Base-by-base conservation (phyloP, 2,888 invertebrate genomes). In the Caenorhabditis angaria region DNA sequence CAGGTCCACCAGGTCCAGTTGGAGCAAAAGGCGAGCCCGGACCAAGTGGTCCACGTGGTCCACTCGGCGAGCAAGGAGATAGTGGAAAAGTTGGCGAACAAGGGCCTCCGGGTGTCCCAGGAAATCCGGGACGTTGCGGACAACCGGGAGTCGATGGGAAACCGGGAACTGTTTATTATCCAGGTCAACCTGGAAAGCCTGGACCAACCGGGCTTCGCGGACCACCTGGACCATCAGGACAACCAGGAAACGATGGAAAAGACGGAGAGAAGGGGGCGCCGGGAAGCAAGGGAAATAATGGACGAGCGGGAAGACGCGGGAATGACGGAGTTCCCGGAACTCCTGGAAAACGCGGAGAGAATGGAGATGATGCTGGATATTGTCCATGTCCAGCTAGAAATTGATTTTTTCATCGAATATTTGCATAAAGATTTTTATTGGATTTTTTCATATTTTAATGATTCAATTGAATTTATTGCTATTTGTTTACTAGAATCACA, bases 1-100 rank as follows among this genome's bases (percentile, higher is more conserved):
- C 76, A 50, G 83, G 83, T 76, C 80, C 80, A 24, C 76, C 83
- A 10, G 83, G 83, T 68, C 70, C 70, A 29, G 62, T 70, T 12
- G 79, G 85, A 53, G 72, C 76, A 50, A 72, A 73, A 28, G 85
- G 85, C 63, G 78, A 77, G 10, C 76, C 80, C 18, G 84, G 84
- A 61, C 50, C 75, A 25, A 29, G 58, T 20, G 83, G 83, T 63
- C 76, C 69, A 51, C 76, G 75, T n/a, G 84, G 84, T 50, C 63
- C 71, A 27, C 67, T 78, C 3, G 84, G 84, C 64, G 70, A 74
- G 32, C 61, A 69, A 53, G 83, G 83, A 76, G 81, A 80, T 55
- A 63, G 65, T 25, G 84, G 84, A 59, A 68, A 80, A 20, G 25
- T 64, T 53, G 83, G 78, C 65, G 76, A 78, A 22, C 47, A 29